Percentiles rank a stretch among this genome's conserved stretches.
These are phyloP conservation scores for Ichneumoninae sp. DNA, from an alignment of 2,888 invertebrate species.

Conservation along the genomic window DNA sequence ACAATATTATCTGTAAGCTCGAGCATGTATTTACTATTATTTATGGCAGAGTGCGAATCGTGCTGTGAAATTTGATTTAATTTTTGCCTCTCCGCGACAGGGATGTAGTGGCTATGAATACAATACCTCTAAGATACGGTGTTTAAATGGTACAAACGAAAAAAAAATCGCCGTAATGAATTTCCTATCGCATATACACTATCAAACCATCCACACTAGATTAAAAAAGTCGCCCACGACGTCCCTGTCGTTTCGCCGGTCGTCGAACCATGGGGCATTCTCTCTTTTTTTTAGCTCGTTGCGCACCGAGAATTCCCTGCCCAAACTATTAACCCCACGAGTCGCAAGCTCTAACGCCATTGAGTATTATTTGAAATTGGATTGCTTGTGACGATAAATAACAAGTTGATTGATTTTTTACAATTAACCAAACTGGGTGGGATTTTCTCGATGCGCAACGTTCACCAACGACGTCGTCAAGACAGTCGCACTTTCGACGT, in stretches of 20 bases:
- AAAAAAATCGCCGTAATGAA: slow-evolving; percentile 19
- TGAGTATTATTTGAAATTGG: background rate
- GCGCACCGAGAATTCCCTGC: slow-evolving; percentile 61
- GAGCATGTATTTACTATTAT: slow-evolving; percentile 55
- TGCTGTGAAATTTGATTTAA: slow-evolving; percentile 75
- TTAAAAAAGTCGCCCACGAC: slow-evolving; percentile 56
- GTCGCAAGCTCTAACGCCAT: slow-evolving; percentile 14
- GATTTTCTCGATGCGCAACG: slow-evolving; percentile 60
- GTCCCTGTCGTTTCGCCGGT: slow-evolving; percentile 64
- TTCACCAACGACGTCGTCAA: slow-evolving; percentile 52
- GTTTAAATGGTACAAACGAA: slow-evolving; percentile 27
- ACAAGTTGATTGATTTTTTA: slow-evolving; percentile 18
- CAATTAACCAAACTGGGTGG: slow-evolving; percentile 31
- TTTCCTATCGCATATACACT: slow-evolving; percentile 39
- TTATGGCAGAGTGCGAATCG: slow-evolving; percentile 77
- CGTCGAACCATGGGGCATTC: slow-evolving; percentile 61
- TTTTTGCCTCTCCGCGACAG: slow-evolving; percentile 66
- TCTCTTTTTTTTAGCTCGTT: slow-evolving; percentile 55
- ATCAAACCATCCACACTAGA: slow-evolving; percentile 55
- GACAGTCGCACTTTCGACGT: slow-evolving; percentile 43
- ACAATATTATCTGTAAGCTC: slow-evolving; percentile 26
- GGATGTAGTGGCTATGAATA: slow-evolving; percentile 57
- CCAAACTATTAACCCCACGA: slow-evolving; percentile 48
- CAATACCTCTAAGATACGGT: slow-evolving; percentile 28
- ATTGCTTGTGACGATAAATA: background rate